phyloP scores from a whole-genome alignment of 2,888 invertebrate species.

The Epirrita christyi region DNA sequence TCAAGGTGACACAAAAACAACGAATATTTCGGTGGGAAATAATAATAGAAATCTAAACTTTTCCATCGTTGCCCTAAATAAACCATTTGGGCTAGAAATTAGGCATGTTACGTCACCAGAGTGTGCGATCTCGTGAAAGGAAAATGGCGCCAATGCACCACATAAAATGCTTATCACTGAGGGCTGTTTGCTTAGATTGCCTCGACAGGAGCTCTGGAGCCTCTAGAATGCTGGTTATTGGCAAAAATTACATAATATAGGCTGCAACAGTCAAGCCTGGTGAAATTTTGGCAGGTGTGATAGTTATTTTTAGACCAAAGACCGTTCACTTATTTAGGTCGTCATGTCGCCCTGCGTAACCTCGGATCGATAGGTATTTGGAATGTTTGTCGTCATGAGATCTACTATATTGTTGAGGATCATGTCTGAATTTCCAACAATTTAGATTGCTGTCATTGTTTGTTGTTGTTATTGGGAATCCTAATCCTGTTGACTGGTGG shows the following conservation, averaged over 20 bases:
- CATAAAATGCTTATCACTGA: constrained; percentile 45
- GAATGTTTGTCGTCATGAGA: constrained; percentile 16
- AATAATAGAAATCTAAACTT: constrained; percentile 46
- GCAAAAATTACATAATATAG: constrained; percentile 38
- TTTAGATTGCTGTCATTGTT: constrained; percentile 47
- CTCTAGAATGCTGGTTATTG: constrained; percentile 7
- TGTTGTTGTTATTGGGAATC: constrained; percentile 73
- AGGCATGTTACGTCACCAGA: constrained; percentile 76
- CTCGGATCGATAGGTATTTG: constrained; percentile 56
- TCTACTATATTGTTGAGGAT: not conserved
- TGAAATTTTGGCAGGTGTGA: constrained; percentile 69
- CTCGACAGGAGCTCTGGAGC: not conserved
- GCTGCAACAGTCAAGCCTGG: constrained; percentile 25
- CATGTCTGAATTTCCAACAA: not conserved
- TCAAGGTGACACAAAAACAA: constrained; percentile 85
- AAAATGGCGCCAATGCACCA: constrained; percentile 82
- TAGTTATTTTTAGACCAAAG: constrained; percentile 77
- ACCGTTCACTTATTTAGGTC: constrained; percentile 49
- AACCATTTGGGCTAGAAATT: constrained; percentile 50
- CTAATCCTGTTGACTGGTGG: constrained; percentile 65
- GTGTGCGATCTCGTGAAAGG: constrained; percentile 66
- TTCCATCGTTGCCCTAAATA: constrained; percentile 26
- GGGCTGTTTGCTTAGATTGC: constrained; percentile 16
- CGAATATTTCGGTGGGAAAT: constrained; percentile 56
- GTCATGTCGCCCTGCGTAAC: constrained; percentile 47